These are phyloP conservation scores for Lasioglossum leucozonium DNA, from an alignment of 2,888 invertebrate genomes.

Conservation along the genomic window DNA sequence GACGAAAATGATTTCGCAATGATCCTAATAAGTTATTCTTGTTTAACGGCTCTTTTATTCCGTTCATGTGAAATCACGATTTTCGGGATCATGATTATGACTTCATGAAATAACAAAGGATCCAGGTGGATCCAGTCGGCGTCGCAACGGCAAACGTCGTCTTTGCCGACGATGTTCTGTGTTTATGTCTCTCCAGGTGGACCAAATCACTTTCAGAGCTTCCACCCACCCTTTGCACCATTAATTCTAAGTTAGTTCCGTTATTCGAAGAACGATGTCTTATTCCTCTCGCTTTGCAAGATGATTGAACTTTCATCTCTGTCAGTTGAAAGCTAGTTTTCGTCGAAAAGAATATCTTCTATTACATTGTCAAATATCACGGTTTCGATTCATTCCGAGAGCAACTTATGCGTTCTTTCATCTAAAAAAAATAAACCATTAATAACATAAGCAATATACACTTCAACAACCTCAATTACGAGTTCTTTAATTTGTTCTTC, in stretches of 20 bases:
- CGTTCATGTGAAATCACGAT: conserved; percentile 25
- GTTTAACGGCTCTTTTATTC: not conserved
- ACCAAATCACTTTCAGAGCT: conserved; percentile 75
- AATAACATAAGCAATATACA: not conserved
- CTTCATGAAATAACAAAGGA: conserved; percentile 62
- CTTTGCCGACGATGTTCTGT: conserved; percentile 71
- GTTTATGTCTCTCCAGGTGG: conserved; percentile 81
- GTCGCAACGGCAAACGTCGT: conserved; percentile 71
- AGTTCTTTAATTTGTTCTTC: not conserved
- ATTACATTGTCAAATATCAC: not conserved
- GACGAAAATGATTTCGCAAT: not conserved
- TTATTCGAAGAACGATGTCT: conserved; percentile 68
- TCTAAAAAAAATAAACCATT: no score
- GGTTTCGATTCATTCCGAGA: not conserved
- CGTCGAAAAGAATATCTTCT: not conserved
- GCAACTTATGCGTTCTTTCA: no score
- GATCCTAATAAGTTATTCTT: not conserved
- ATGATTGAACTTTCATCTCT: conserved; percentile 20
- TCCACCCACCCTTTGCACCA: conserved; percentile 65
- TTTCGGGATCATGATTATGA: conserved; percentile 53
- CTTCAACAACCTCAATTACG: not conserved
- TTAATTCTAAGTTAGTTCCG: conserved; percentile 74
- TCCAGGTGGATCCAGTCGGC: conserved; percentile 80
- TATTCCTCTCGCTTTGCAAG: conserved; percentile 35
- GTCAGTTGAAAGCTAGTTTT: not conserved